These are phyloP conservation scores for Actinia equina DNA, from an alignment of 64 coral and sea anemone genomes.

Conservation along the genomic window DNA sequence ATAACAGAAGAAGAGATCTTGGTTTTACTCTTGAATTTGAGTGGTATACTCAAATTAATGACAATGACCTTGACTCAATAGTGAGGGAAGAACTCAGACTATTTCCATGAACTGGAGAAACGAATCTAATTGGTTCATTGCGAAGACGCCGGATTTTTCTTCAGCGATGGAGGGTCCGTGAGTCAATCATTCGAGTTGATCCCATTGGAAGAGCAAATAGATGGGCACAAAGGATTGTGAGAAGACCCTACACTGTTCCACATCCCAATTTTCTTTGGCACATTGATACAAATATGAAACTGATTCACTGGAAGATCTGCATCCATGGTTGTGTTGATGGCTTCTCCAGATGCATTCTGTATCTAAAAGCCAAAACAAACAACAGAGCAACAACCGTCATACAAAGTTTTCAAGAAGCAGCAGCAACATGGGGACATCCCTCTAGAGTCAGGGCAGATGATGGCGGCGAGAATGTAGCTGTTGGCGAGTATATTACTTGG, in stretches of 20 bases:
- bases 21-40: constrained; percentile 32
- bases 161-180: constrained; percentile 66
- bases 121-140: constrained; percentile 41
- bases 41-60: constrained; percentile 37
- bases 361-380: constrained; percentile 35
- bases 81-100: constrained; percentile 1
- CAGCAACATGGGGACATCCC: constrained; percentile 24
- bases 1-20: constrained; percentile 28
- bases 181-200: constrained; percentile 45
- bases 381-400: constrained; percentile 50
- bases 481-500: background rate
- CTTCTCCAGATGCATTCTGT: constrained; percentile 46
- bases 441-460: background rate
- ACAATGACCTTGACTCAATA: constrained; percentile 67
- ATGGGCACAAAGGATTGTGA: constrained; percentile 46
- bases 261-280: constrained; percentile 75
- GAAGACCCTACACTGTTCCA: constrained; percentile 70
- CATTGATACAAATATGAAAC: constrained; percentile 57
- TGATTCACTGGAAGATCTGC: constrained; percentile 44
- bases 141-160: background rate
- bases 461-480: constrained; percentile 39
- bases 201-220: constrained; percentile 55
- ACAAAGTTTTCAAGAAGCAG: constrained; percentile 18
- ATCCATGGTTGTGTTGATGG: constrained; percentile 57
- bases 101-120: constrained; percentile 38